phyloP scores from a whole-genome alignment of 2,888 invertebrate genomes.

The Crocallis elinguaria region DNA sequence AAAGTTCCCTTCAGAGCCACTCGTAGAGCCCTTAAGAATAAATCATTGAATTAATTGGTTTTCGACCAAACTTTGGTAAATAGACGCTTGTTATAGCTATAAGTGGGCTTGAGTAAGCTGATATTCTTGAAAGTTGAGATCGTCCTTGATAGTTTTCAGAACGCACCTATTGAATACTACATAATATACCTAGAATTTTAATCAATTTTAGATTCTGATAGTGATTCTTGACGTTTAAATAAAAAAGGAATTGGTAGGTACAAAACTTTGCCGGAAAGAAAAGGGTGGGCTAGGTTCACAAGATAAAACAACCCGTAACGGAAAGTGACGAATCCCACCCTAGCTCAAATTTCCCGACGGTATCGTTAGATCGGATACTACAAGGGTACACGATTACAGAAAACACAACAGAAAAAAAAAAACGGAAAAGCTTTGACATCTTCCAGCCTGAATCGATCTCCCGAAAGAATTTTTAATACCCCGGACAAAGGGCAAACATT shows the following conservation, averaged over 20 bases:
- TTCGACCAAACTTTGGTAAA: constrained; percentile 10
- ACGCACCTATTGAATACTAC: too few species aligned
- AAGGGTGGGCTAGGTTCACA: not conserved
- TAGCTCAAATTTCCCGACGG: constrained; percentile 25
- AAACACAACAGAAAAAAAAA: constrained; percentile 9
- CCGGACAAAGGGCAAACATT: constrained; percentile 38
- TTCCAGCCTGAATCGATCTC: constrained; percentile 16
- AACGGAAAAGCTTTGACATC: constrained; percentile 10
- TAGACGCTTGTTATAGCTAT: constrained; percentile 3
- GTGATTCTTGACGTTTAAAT: too few species aligned
- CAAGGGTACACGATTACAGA: constrained; percentile 8
- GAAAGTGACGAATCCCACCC: constrained; percentile 18
- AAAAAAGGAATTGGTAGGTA: too few species aligned
- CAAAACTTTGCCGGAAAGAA: not conserved
- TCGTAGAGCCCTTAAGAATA: not conserved
- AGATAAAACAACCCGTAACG: constrained; percentile 14
- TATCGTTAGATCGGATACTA: constrained; percentile 11
- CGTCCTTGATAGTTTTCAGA: too few species aligned
- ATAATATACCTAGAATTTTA: too few species aligned
- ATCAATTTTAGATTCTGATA: too few species aligned
- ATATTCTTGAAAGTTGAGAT: constrained; percentile 1
- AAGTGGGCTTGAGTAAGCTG: constrained; percentile 4
- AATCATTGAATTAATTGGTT: constrained; percentile 10
- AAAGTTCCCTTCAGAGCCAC: constrained; percentile 2
- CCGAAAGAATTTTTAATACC: constrained; percentile 46